Conservation (phyloP, 2,797 vertebrate genomes). For the Halcyon chelicuti region DNA sequence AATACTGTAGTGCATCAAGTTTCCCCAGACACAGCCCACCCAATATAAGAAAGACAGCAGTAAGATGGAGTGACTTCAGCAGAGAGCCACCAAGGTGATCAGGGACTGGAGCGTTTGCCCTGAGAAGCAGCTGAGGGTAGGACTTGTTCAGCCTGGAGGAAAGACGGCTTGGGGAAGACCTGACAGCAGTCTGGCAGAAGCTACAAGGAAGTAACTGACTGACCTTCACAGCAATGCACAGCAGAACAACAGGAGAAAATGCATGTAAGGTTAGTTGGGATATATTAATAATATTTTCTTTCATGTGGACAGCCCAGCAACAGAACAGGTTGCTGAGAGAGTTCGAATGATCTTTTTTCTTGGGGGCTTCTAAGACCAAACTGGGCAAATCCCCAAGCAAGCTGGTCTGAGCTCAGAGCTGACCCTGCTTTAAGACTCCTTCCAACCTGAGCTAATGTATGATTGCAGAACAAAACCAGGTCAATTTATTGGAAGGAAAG, state of each 20-base stretch:
- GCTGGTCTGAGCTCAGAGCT: background rate
- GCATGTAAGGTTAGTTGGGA: background rate
- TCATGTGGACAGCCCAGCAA: background rate
- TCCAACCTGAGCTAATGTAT: background rate
- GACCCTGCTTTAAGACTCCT: background rate
- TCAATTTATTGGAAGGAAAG: background rate
- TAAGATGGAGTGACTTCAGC: background rate
- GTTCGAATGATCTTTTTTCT: background rate
- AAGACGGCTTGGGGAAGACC: background rate
- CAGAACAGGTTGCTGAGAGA: background rate
- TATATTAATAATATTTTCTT: background rate
- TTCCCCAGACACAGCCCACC: background rate
- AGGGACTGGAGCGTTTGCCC: background rate
- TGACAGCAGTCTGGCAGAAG: background rate
- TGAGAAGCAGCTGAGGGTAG: background rate
- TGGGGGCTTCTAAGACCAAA: background rate
- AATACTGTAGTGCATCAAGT: background rate
- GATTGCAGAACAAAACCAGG: background rate
- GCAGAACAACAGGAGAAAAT: background rate
- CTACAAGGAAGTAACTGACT: background rate
- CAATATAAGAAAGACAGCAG: background rate
- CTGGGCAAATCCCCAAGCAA: background rate
- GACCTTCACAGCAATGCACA: background rate
- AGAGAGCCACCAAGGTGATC: background rate
- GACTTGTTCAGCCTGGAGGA: background rate